Base-by-base conservation (phyloP, 2,888 invertebrate genomes). In the Bruchidius siliquastri region DNA sequence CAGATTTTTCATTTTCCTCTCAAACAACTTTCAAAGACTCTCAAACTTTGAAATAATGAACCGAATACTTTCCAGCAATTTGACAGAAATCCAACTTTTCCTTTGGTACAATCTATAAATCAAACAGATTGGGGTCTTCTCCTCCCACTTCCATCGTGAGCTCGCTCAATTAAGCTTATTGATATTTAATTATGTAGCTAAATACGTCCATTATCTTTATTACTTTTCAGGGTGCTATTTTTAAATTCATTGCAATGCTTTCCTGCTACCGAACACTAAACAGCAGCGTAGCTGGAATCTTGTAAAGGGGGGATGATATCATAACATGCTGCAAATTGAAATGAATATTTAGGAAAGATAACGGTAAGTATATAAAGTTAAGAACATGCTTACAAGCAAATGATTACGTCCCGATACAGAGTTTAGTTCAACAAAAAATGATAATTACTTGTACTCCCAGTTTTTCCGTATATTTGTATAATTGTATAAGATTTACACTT, bases 121-220 rank as follows among this genome's bases (percentile, higher is more conserved):
- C 49, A 49, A 49, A 49, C 49, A 49, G 49, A 49, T 49, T 49
- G 13, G 49, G 49, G 49, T 49, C 49, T 13, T 49, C 18, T 8
- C 49, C 49, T 49, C 49, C 49, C 18, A 49, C 18, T 13, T 49
- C 49, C 49, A 49, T 76, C 74, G 76, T 74, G 76, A 68, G 75
- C 74, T 74, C 78, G 75, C 75, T 77, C 78, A 78, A 79, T 79
- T 79, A 78, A 78, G 76, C 76, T 79, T 78, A 79, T 79, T 78
- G 78, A 77, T 77, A 77, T 78, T 79, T 79, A 79, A 79, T 79
- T 77, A 77, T 70, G 73, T 73, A 75, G 72, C 75, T 71, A 72
- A 77, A 76, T 75, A 75, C 76, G 73, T 74, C 75, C 76, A 76
- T 77, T 76, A 77, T 70, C 70, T 77, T 77, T 75, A 77, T 77